Conservation (phyloP, 2,113 vertebrate genomes). For the Salvator merianae region DNA sequence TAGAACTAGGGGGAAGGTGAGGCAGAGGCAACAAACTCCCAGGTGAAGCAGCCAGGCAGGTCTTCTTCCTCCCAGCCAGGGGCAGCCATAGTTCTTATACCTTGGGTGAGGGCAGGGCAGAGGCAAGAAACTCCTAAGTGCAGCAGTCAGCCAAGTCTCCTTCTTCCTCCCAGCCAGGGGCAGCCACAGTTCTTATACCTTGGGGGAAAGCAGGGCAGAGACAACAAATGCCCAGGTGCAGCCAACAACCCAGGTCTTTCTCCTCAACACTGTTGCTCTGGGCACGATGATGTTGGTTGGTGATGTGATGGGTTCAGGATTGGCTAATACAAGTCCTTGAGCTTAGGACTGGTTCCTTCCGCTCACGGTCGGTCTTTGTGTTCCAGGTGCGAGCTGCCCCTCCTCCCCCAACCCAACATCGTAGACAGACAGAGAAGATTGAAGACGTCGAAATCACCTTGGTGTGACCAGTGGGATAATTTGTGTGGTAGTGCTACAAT, state of each 20-base stretch:
- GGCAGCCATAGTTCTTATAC: neutral
- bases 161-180: too few species aligned
- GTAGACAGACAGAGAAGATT: conserved; percentile 86
- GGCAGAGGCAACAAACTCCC: too few species aligned
- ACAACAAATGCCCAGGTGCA: too few species aligned
- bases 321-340: too few species aligned
- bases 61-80: too few species aligned
- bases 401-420: conserved; percentile 89
- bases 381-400: conserved; percentile 94
- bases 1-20: neutral
- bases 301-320: too few species aligned
- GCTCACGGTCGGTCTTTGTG: rapidly evolving
- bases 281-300: neutral
- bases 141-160: too few species aligned
- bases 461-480: conserved; percentile 79
- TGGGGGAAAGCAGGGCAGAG: too few species aligned
- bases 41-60: too few species aligned
- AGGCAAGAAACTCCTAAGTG: too few species aligned
- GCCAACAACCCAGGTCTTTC: too few species aligned
- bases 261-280: neutral
- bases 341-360: neutral
- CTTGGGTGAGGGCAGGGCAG: too few species aligned
- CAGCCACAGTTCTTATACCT: neutral
- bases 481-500: conserved; percentile 62
- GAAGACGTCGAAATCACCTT: conserved; percentile 98